Percentiles rank a stretch among this genome's conserved stretches.
Conservation (phyloP, 2,113 vertebrate species). For the Phaethornis superciliosus region DNA sequence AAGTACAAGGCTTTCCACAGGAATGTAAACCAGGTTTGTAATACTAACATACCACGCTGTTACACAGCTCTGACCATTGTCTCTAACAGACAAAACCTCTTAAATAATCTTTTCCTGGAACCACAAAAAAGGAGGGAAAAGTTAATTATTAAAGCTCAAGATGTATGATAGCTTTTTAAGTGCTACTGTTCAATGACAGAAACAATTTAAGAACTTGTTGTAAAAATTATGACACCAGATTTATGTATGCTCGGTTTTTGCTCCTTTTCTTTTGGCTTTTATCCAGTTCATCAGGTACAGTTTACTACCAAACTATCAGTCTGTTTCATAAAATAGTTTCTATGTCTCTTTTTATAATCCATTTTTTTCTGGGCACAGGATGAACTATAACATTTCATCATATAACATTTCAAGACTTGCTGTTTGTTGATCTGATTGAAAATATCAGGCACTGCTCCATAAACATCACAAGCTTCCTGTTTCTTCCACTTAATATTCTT, state of each 20-base stretch:
- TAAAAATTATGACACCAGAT: constrained; percentile 10
- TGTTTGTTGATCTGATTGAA: background rate
- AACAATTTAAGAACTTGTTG: constrained; percentile 47
- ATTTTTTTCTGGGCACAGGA: background rate
- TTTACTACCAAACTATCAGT: background rate
- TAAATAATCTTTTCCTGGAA: constrained; percentile 52
- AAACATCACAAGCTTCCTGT: background rate
- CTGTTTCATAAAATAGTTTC: background rate
- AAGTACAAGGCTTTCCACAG: background rate
- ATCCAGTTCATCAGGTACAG: background rate
- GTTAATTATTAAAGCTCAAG: constrained; percentile 33
- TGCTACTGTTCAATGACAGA: constrained; percentile 36
- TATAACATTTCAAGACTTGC: background rate
- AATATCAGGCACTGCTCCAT: background rate
- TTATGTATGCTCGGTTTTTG: constrained; percentile 27
- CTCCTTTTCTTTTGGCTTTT: background rate
- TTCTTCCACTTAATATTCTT: background rate
- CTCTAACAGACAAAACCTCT: background rate
- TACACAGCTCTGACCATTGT: background rate
- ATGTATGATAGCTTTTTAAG: constrained; percentile 50
- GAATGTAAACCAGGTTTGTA: background rate
- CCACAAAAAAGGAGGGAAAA: constrained; percentile 3
- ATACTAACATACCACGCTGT: background rate
- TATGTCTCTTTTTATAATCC: background rate
- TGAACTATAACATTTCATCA: background rate